These are phyloP conservation scores for Sapayoa aenigma DNA, from an alignment of 2,113 vertebrate species.

Conservation along the genomic window DNA sequence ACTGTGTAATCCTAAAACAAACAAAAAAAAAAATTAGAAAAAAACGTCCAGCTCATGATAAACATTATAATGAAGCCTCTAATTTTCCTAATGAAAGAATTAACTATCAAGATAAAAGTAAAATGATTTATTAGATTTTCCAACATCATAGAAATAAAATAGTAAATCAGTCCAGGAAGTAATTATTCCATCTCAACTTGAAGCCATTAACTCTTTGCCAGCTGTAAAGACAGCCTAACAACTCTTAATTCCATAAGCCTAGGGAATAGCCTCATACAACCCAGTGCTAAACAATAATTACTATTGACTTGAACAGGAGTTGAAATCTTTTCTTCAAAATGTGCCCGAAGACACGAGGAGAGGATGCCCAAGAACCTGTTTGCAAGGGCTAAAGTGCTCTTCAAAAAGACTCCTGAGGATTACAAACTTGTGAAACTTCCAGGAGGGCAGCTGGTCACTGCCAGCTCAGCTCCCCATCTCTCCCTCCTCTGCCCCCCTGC, in stretches of 20 bases:
- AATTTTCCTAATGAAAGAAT: conserved; percentile 71
- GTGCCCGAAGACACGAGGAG: conserved; percentile 71
- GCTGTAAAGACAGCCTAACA: conserved; percentile 67
- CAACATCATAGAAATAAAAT: conserved; percentile 62
- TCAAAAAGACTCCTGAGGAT: neutral
- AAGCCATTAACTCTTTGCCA: conserved; percentile 70
- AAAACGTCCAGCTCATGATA: conserved; percentile 36
- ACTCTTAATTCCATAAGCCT: conserved; percentile 77
- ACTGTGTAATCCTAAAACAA: conserved; percentile 24
- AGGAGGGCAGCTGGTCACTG: conserved; percentile 67
- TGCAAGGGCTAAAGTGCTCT: conserved; percentile 58
- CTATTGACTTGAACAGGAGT: conserved; percentile 76
- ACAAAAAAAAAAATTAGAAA: neutral
- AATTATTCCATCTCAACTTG: conserved; percentile 50
- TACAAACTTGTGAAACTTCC: conserved; percentile 79
- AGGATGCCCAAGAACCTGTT: conserved; percentile 68
- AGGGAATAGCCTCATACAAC: conserved; percentile 60
- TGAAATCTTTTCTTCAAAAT: conserved; percentile 78
- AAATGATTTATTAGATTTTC: conserved; percentile 70
- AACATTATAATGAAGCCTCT: conserved; percentile 52
- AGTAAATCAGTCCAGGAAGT: conserved; percentile 50
- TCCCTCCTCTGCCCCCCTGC: neutral
- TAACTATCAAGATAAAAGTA: conserved; percentile 66
- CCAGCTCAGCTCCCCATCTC: conserved; percentile 74
- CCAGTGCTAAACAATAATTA: conserved; percentile 66